phyloP scores from a whole-genome alignment of 1,140 invertebrate genomes.

The Trichonephila inaurata region DNA sequence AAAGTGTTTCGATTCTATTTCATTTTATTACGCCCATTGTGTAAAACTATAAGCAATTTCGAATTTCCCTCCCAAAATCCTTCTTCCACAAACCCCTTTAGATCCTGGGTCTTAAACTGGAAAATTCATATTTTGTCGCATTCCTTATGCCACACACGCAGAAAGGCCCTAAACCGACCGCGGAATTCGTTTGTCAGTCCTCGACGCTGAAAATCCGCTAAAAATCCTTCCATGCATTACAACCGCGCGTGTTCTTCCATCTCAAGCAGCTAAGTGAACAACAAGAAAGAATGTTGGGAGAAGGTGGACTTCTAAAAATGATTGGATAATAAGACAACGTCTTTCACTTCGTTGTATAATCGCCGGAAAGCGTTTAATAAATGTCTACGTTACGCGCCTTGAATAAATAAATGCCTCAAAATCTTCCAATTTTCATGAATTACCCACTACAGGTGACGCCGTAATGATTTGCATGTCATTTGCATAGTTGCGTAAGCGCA shows the following conservation, averaged over 20 bases:
- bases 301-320: constrained; percentile 58
- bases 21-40: not conserved
- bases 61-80: constrained; percentile 21
- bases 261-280: constrained; percentile 19
- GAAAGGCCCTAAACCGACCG: not conserved
- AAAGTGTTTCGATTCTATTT: not conserved
- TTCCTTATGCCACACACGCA: constrained; percentile 61
- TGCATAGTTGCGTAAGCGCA: constrained; percentile 27
- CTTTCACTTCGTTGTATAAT: constrained; percentile 53
- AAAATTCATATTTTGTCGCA: constrained; percentile 61
- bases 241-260: constrained; percentile 58
- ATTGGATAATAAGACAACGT: constrained; percentile 71
- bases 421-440: constrained; percentile 68
- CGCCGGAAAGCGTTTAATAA: constrained; percentile 65
- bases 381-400: constrained; percentile 49
- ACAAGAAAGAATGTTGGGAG: constrained; percentile 7
- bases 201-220: constrained; percentile 37
- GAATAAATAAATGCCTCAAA: constrained; percentile 71
- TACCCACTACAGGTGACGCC: constrained; percentile 60
- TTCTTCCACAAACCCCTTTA: not conserved
- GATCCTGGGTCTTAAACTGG: not conserved
- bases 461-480: constrained; percentile 74
- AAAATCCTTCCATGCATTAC: constrained; percentile 61
- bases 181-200: constrained; percentile 46
- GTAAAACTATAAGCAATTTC: not conserved